phyloP scores from a whole-genome alignment of 2,888 invertebrate species.

The Papilio elwesi region DNA sequence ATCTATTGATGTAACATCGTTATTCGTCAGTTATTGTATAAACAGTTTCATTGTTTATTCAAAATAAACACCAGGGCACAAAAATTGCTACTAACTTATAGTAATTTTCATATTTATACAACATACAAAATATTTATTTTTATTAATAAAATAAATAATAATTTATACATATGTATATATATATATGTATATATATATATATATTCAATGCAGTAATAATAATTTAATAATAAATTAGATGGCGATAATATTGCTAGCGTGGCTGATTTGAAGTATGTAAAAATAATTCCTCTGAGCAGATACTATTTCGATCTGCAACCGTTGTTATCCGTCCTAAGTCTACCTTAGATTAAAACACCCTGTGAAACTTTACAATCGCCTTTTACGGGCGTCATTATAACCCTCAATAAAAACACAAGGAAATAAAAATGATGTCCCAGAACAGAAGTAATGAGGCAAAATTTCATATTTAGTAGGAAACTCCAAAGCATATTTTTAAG shows the following conservation, averaged over 20 bases:
- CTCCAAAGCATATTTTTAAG: slow-evolving; percentile 48
- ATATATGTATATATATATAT: neutral
- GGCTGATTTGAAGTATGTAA: slow-evolving; percentile 15
- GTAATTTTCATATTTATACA: slow-evolving; percentile 4
- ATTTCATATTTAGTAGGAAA: slow-evolving; percentile 47
- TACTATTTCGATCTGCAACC: slow-evolving; percentile 44
- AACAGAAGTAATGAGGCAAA: slow-evolving; percentile 43
- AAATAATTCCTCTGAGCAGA: slow-evolving; percentile 34
- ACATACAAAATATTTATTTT: slow-evolving; percentile 21
- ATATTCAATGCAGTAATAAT: neutral
- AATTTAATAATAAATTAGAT: neutral
- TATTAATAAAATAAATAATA: slow-evolving; percentile 15
- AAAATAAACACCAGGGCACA: slow-evolving; percentile 25
- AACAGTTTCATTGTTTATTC: slow-evolving; percentile 25
- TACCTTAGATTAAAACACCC: slow-evolving; percentile 82
- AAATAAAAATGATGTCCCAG: slow-evolving; percentile 35
- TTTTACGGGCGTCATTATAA: slow-evolving; percentile 51
- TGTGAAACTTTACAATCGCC: slow-evolving; percentile 69
- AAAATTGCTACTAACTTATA: slow-evolving; percentile 21
- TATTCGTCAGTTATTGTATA: slow-evolving; percentile 27
- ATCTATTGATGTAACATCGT: slow-evolving; percentile 1
- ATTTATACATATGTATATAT: neutral
- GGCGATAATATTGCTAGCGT: slow-evolving; percentile 6
- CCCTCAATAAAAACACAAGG: slow-evolving; percentile 47
- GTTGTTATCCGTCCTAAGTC: slow-evolving; percentile 67